Conservation (phyloP, 1,140 invertebrate species). For the Andricus grossulariae region DNA sequence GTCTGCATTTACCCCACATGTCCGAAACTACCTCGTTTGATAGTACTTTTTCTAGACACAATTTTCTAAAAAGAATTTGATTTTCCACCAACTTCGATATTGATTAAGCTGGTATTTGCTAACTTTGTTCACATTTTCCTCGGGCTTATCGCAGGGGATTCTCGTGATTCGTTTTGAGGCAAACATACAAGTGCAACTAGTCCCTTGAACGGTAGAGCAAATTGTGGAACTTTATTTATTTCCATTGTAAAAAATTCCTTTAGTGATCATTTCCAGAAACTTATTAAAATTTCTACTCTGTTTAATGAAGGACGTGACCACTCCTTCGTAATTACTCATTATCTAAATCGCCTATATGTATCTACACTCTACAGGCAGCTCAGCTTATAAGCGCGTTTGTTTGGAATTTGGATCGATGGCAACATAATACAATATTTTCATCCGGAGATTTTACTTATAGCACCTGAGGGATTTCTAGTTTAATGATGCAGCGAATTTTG, state of each 20-base stretch:
- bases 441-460: background rate
- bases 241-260: background rate
- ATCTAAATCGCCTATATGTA: conserved; percentile 4
- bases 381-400: background rate
- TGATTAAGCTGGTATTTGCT: background rate
- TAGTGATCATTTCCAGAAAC: background rate
- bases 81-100: background rate
- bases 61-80: no score
- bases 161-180: conserved; percentile 21
- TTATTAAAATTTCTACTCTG: conserved; percentile 30
- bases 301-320: conserved; percentile 12
- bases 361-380: background rate
- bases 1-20: no score
- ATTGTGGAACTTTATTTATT: background rate
- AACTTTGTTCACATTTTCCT: conserved; percentile 18
- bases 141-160: conserved; percentile 31
- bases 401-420: background rate
- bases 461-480: background rate
- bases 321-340: conserved; percentile 20
- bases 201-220: background rate
- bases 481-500: background rate
- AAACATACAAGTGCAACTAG: conserved; percentile 19
- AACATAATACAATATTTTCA: background rate
- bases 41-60: no score
- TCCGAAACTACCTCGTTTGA: no score